Evolutionary conservation across 2,888 invertebrate genomes (phyloP), one percentile per base, ranked within the genome.

Genomic region (Neoitamus cyanurus): DNA sequence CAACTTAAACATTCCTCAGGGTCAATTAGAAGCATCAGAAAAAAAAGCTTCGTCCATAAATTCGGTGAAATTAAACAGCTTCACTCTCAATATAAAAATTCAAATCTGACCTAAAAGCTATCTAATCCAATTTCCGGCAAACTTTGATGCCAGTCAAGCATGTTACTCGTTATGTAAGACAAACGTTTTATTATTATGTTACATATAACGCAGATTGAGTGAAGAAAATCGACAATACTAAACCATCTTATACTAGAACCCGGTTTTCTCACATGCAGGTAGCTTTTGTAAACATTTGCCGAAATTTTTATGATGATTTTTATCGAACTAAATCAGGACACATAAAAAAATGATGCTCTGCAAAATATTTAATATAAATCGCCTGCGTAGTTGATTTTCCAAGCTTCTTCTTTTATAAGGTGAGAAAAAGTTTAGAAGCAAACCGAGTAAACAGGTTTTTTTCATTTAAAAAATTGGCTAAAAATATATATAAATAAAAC

Each of bases 1-100:
- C 58, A 58, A 58, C 58, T 58, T 58, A 58, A 58, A 58, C 58
- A 58, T 58, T 58, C 58, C 58, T 58, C 58, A 58, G 58, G 58
- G 58, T 58, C 58, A 58, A 58, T 58, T 58, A 58, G 58, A 58
- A 58, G 58, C 58, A 20, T 58, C 20, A 58, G n/a, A n/a, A 42
- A 42, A 58, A 58, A 58, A 58, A 15, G 58, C 58, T 58, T 58
- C 7, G 58, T 20, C 15, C 25, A 58, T 58, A 58, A 58, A 58
- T 58, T 58, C 25, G 20, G 58, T 58, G 58, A 58, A 58, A 58
- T 58, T 15, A 58, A 58, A 25, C 25, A 25, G 25, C 58, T 58
- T 20, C 48, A 48, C 20, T 58, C 58, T 58, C 25, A 58, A 58
- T 58, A 58, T 58, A 58, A 58, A 58, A 58, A 58, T 58, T 58